These are phyloP conservation scores for Globia sparganii DNA, from an alignment of 2,888 invertebrate genomes.

Conservation along the genomic window DNA sequence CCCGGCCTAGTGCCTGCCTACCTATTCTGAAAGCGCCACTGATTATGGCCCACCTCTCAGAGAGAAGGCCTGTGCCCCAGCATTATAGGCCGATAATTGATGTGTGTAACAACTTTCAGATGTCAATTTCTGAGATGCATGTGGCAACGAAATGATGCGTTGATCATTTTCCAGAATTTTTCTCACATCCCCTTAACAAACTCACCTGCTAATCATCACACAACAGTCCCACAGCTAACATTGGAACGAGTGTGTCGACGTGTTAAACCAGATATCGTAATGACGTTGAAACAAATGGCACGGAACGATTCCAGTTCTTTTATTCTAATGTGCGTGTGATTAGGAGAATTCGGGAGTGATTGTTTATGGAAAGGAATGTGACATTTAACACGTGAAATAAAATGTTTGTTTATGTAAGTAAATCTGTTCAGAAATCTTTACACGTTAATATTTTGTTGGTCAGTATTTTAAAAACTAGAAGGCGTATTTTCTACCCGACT, in stretches of 20 bases:
- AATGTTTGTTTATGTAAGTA: too few species aligned
- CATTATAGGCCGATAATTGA: too few species aligned
- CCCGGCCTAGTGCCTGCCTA: too few species aligned
- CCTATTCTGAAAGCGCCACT: too few species aligned
- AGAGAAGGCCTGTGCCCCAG: too few species aligned
- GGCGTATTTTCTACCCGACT: neutral
- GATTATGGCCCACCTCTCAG: too few species aligned
- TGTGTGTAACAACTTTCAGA: neutral
- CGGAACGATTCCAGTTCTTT: constrained; percentile 69
- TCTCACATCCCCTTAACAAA: constrained; percentile 67
- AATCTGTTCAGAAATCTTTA: too few species aligned
- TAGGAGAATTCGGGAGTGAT: constrained; percentile 16
- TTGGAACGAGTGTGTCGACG: constrained; percentile 72
- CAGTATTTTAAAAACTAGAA: neutral
- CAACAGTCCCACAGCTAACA: constrained; percentile 63
- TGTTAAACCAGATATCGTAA: constrained; percentile 73
- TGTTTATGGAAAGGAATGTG: constrained; percentile 3
- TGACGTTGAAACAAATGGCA: constrained; percentile 71
- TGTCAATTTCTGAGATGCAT: too few species aligned
- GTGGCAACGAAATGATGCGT: neutral
- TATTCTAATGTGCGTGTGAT: constrained; percentile 65
- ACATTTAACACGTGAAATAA: neutral
- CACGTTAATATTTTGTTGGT: neutral
- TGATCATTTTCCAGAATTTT: neutral
- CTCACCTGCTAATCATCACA: constrained; percentile 79